Percentiles rank a stretch among this genome's conserved stretches.
phyloP scores from a whole-genome alignment of 2,113 vertebrate genomes.

The Gnathonemus echidnorhynchus region DNA sequence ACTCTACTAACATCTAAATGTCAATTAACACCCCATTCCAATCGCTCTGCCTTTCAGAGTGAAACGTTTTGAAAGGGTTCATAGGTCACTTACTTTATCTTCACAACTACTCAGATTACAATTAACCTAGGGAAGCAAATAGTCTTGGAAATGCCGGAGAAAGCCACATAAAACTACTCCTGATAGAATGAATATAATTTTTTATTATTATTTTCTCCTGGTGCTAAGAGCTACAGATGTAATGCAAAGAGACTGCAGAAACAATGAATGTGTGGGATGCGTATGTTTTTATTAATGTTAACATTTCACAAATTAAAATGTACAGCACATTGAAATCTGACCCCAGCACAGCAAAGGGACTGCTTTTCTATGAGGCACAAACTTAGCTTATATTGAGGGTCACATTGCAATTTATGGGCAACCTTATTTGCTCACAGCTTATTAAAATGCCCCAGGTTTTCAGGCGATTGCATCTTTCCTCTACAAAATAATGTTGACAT shows the following conservation, averaged over 20 bases:
- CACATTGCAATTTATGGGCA: not conserved
- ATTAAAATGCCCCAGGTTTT: not conserved
- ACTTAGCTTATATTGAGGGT: not conserved
- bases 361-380: not conserved
- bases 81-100: not conserved
- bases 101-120: not conserved
- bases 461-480: too few species aligned
- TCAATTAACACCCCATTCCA: not conserved
- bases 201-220: not conserved
- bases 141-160: not conserved
- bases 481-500: too few species aligned
- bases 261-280: not conserved
- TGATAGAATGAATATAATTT: not conserved
- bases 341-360: not conserved
- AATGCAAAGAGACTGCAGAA: not conserved
- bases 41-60: not conserved
- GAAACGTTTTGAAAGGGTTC: not conserved
- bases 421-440: not conserved
- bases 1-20: conserved; percentile 1
- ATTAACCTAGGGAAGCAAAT: not conserved
- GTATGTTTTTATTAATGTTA: not conserved
- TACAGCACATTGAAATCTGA: not conserved
- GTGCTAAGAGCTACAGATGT: not conserved
- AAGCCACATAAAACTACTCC: not conserved
- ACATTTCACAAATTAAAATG: not conserved